Conservation (phyloP, 1,140 invertebrate genomes). For the Delia radicum region DNA sequence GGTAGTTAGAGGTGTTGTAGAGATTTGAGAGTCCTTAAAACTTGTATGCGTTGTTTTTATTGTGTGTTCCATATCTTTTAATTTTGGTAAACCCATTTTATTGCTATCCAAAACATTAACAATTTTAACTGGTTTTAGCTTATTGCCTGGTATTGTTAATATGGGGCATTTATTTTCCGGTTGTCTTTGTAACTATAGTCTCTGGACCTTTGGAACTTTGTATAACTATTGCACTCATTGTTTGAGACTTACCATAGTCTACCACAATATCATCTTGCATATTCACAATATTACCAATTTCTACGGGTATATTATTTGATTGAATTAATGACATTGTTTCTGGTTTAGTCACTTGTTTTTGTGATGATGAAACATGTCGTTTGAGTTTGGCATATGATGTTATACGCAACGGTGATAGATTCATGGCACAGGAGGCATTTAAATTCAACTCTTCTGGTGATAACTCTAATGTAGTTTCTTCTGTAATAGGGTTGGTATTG, state of each 20-base stretch:
- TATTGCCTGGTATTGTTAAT: no score
- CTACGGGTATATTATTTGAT: no score
- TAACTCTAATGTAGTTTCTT: constrained; percentile 35
- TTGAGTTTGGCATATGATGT: background rate
- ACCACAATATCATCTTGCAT: background rate
- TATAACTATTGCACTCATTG: background rate
- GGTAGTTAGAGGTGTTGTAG: background rate
- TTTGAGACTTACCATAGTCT: background rate
- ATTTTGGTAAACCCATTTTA: background rate
- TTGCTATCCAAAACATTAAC: background rate
- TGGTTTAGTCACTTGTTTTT: background rate
- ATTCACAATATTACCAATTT: background rate
- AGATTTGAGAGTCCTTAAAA: background rate
- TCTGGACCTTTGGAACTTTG: background rate
- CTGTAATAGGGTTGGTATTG: constrained; percentile 29
- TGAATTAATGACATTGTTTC: no score
- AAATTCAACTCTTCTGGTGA: constrained; percentile 45
- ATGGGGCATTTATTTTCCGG: background rate
- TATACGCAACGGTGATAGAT: constrained; percentile 26
- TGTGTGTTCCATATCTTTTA: background rate
- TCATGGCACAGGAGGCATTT: constrained; percentile 37
- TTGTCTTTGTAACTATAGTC: background rate
- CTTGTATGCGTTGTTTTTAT: background rate
- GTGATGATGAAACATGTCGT: background rate
- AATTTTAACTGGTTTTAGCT: background rate